phyloP scores from a whole-genome alignment of 1,140 invertebrate genomes.

The Lasioglossum albipes region DNA sequence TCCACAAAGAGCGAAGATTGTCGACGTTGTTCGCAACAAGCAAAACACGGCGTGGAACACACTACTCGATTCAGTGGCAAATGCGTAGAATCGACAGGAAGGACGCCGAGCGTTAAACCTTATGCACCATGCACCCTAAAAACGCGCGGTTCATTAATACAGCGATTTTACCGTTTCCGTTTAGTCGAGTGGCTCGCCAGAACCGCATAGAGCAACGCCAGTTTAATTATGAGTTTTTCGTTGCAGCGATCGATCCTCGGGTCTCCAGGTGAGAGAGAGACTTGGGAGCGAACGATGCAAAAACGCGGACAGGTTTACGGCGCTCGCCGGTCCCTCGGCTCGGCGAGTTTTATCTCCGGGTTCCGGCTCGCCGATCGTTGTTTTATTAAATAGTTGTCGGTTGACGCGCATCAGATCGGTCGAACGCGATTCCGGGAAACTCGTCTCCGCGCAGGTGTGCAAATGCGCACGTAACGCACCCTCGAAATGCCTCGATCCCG shows the following conservation, averaged over 20 bases:
- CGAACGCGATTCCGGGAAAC: conserved; percentile 1
- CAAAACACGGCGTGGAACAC: too few relatives aligned
- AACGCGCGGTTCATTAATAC: too few relatives aligned
- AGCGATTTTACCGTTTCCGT: too few relatives aligned
- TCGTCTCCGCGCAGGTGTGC: neutral
- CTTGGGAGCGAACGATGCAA: neutral
- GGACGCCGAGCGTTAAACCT: neutral
- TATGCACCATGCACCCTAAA: too few relatives aligned
- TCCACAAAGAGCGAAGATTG: too few relatives aligned
- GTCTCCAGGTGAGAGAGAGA: neutral
- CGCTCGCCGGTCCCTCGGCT: neutral
- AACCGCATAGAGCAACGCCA: too few relatives aligned
- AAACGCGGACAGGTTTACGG: neutral
- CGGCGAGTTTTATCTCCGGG: neutral
- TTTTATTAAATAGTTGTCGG: conserved; percentile 7
- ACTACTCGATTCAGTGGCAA: too few relatives aligned
- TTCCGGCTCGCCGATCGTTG: neutral
- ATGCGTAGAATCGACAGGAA: neutral
- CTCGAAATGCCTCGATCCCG: too few relatives aligned
- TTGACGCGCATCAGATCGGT: neutral
- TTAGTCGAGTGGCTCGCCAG: too few relatives aligned
- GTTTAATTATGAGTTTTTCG: neutral
- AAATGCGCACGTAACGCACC: too few relatives aligned
- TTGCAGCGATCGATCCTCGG: neutral
- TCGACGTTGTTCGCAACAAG: too few relatives aligned